A percentile compares a stretch with the other conserved stretches of the same genome.
phyloP scores from a whole-genome alignment of 2,113 vertebrate species.

The Clarias batrachus region DNA sequence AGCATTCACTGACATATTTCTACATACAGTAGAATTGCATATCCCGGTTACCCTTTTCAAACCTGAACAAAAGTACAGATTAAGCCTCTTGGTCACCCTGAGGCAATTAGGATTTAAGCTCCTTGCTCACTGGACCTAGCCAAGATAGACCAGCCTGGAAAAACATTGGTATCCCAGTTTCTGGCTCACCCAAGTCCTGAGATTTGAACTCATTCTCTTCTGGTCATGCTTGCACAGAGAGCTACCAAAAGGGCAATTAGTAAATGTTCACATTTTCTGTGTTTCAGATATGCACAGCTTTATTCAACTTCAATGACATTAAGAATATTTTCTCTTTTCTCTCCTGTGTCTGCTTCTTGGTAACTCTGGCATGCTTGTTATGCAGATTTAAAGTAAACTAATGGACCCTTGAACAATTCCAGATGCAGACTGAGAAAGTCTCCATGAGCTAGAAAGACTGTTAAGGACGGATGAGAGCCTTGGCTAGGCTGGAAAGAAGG shows the following conservation, averaged over 20 bases:
- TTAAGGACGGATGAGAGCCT: neutral
- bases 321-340: constrained; percentile 6
- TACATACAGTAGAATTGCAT: neutral
- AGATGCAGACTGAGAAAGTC: constrained; percentile 51
- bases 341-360: neutral
- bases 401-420: constrained; percentile 56
- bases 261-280: neutral
- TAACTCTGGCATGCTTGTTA: constrained; percentile 18
- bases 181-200: neutral
- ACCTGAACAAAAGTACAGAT: neutral
- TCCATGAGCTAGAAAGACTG: neutral
- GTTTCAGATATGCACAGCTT: neutral
- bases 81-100: neutral
- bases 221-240: neutral
- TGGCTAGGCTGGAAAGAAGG: neutral
- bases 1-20: neutral
- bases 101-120: neutral
- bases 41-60: neutral
- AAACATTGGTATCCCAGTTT: neutral
- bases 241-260: constrained; percentile 59
- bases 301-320: neutral
- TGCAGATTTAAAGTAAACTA: constrained; percentile 55
- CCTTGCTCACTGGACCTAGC: neutral
- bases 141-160: neutral
- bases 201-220: neutral